A percentile compares a stretch with the other conserved stretches of the same genome.
Conservation (phyloP, 2,888 invertebrate genomes). For the Lepidochrysops patricia region DNA sequence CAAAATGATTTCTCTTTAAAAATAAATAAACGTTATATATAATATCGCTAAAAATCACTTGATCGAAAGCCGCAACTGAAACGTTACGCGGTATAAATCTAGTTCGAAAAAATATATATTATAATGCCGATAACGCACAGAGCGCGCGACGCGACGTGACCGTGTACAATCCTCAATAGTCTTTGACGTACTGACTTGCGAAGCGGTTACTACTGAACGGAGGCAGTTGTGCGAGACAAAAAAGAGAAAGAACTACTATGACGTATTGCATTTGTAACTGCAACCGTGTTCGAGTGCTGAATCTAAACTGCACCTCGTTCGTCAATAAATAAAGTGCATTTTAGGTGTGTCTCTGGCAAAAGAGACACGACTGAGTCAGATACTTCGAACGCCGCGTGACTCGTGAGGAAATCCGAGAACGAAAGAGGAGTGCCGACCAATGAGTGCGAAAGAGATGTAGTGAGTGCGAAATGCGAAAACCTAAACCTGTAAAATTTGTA, state of each 20-base stretch:
- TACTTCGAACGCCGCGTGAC: constrained; percentile 57
- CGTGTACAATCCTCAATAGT: constrained; percentile 49
- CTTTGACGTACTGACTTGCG: constrained; percentile 55
- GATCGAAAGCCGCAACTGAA: background rate
- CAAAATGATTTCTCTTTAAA: background rate
- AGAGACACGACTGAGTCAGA: constrained; percentile 55
- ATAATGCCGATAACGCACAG: constrained; percentile 37
- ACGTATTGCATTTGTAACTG: constrained; percentile 40
- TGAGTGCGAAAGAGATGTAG: constrained; percentile 53
- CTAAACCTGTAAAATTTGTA: constrained; percentile 70
- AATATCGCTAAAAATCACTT: background rate
- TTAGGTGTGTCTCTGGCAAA: constrained; percentile 25
- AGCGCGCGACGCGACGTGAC: constrained; percentile 39
- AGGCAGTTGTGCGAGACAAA: constrained; percentile 60
- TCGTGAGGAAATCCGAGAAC: constrained; percentile 61
- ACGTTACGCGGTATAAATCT: background rate
- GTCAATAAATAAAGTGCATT: constrained; percentile 37
- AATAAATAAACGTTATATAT: background rate
- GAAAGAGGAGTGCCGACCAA: constrained; percentile 47
- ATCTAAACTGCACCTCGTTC: constrained; percentile 33
- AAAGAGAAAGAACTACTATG: constrained; percentile 66
- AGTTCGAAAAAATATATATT: constrained; percentile 3
- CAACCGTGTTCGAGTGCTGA: constrained; percentile 29
- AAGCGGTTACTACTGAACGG: constrained; percentile 33
- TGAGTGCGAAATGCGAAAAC: constrained; percentile 48